phyloP scores from a whole-genome alignment of 2,113 vertebrate species.

The Pristiophorus japonicus region DNA sequence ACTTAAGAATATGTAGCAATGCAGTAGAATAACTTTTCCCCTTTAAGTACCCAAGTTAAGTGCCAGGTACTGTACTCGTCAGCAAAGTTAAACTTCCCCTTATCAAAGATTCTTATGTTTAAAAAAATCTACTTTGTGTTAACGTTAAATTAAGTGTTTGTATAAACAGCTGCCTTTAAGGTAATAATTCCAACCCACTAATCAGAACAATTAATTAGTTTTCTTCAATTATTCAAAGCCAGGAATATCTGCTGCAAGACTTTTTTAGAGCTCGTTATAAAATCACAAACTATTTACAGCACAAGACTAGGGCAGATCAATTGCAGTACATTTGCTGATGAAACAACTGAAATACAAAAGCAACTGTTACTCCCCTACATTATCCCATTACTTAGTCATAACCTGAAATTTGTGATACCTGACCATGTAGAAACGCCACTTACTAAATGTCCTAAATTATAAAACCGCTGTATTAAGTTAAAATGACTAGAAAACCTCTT shows the following conservation, averaged over 20 bases:
- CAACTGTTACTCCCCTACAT: background rate
- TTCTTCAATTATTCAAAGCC: background rate
- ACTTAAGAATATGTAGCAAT: background rate
- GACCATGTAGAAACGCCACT: background rate
- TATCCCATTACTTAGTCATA: background rate
- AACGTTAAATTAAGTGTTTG: background rate
- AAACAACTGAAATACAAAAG: background rate
- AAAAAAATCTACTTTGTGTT: background rate
- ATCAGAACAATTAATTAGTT: background rate
- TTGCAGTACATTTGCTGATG: background rate
- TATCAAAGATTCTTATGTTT: background rate
- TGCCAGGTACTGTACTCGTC: background rate
- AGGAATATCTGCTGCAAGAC: background rate
- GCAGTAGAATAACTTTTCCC: background rate
- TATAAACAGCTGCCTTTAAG: background rate
- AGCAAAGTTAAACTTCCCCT: background rate
- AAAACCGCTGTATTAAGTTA: background rate
- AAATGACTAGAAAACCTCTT: background rate
- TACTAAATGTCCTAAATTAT: background rate
- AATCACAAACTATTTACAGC: background rate
- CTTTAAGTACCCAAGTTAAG: background rate
- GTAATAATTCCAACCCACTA: background rate
- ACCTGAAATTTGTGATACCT: background rate
- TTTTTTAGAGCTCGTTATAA: background rate
- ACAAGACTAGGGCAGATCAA: background rate